These are phyloP conservation scores for Camelus bactrianus DNA, from an alignment of 2,113 vertebrate species.

Conservation along the genomic window DNA sequence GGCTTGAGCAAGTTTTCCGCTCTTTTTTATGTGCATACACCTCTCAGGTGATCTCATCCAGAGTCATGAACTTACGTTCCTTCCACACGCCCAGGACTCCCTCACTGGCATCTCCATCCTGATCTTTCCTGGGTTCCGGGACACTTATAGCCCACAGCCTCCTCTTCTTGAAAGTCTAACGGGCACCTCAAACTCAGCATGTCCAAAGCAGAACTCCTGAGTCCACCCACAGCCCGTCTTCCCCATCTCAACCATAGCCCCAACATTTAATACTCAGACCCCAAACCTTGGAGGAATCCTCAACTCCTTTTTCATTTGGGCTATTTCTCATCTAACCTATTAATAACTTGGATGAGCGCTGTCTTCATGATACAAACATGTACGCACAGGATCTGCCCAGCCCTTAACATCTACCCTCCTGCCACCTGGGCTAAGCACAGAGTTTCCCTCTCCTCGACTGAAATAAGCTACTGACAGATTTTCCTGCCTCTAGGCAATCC, in stretches of 20 bases:
- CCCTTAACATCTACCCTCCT: background rate
- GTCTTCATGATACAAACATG: background rate
- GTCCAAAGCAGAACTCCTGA: background rate
- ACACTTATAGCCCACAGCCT: background rate
- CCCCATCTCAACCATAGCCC: too few species aligned
- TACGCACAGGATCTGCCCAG: background rate
- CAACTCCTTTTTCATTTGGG: background rate
- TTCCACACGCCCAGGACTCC: background rate
- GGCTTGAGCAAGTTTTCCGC: conserved; percentile 5
- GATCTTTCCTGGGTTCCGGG: background rate
- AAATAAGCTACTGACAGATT: background rate
- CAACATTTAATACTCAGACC: background rate
- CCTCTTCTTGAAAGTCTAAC: background rate
- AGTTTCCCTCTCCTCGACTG: background rate
- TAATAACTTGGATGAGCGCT: background rate
- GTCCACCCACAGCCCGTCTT: background rate
- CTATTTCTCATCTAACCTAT: background rate
- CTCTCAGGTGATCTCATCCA: conserved; percentile 46
- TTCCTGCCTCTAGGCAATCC: background rate
- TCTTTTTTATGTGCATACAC: background rate
- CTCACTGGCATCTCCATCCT: background rate
- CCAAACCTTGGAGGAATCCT: background rate
- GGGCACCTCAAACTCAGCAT: too few species aligned
- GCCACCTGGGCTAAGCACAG: background rate
- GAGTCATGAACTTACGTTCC: background rate